These are phyloP conservation scores for Eupsilia transversa DNA, from an alignment of 2,888 invertebrate species.

Conservation along the genomic window DNA sequence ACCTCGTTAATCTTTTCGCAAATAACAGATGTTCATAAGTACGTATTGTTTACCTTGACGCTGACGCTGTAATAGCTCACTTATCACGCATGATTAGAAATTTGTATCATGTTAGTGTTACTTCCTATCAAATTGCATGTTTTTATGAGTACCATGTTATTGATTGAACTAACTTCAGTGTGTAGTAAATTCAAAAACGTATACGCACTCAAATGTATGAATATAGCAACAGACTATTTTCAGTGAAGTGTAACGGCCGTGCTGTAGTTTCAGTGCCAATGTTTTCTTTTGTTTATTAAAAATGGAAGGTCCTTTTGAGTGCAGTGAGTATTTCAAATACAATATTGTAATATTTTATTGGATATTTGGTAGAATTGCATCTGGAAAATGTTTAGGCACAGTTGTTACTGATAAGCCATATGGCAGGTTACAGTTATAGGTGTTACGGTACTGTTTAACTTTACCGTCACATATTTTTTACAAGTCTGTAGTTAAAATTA, in stretches of 20 bases:
- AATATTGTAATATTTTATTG: conserved; percentile 6
- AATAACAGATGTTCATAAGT: conserved; percentile 67
- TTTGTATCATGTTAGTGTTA: conserved; percentile 64
- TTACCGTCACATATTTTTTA: conserved; percentile 31
- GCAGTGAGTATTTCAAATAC: conserved; percentile 76
- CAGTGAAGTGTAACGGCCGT: conserved; percentile 81
- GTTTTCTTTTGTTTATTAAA: conserved; percentile 65
- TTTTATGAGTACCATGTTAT: conserved; percentile 62
- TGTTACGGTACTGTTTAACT: conserved; percentile 25
- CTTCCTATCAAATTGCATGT: conserved; percentile 64
- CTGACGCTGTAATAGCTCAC: conserved; percentile 64
- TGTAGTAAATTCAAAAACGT: conserved; percentile 73
- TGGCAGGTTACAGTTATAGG: conserved; percentile 57
- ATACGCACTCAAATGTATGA: conserved; percentile 76
- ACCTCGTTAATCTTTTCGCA: conserved; percentile 46
- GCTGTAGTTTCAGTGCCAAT: conserved; percentile 68
- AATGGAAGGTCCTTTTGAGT: conserved; percentile 82
- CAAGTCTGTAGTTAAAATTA: conserved; percentile 15
- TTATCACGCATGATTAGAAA: conserved; percentile 63
- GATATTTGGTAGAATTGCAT: conserved; percentile 9
- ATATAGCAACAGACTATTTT: conserved; percentile 83
- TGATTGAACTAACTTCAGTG: conserved; percentile 81
- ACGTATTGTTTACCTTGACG: conserved; percentile 75
- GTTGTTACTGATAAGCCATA: conserved; percentile 66
- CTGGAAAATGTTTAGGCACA: conserved; percentile 13